Conservation (phyloP, 2,113 vertebrate genomes). For the Kobus ellipsiprymnus region DNA sequence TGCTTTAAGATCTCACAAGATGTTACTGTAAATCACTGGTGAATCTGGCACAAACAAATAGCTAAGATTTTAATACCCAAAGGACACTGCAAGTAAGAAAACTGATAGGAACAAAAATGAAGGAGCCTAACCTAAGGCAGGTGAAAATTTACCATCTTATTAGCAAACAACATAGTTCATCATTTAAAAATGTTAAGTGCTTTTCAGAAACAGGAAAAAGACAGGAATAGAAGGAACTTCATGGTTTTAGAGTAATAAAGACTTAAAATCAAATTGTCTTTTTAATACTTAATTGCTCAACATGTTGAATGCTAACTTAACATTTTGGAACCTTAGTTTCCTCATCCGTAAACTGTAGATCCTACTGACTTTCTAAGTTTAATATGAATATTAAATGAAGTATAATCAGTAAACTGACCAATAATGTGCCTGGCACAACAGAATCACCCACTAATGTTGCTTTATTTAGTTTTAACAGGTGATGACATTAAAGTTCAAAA, state of each 20-base stretch:
- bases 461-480: not conserved
- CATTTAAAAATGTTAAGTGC: not conserved
- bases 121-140: not conserved
- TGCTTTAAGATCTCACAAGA: not conserved
- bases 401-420: not conserved
- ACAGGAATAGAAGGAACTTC: not conserved
- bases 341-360: not conserved
- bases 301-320: conserved; percentile 7
- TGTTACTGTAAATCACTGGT: not conserved
- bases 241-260: not conserved
- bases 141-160: conserved; percentile 17
- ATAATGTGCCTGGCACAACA: not conserved
- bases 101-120: conserved; percentile 3
- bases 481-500: conserved; percentile 1
- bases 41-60: not conserved
- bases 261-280: not conserved
- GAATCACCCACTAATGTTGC: not conserved
- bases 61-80: conserved; percentile 26
- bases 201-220: conserved; percentile 10
- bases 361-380: not conserved
- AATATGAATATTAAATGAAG: not conserved
- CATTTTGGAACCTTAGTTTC: not conserved
- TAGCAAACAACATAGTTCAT: not conserved
- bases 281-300: not conserved
- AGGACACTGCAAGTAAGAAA: conserved; percentile 14